Percentiles rank a stretch among this genome's conserved stretches.
These are phyloP conservation scores for Muntiacus reevesi DNA, from an alignment of 2,113 vertebrate species.

Conservation along the genomic window DNA sequence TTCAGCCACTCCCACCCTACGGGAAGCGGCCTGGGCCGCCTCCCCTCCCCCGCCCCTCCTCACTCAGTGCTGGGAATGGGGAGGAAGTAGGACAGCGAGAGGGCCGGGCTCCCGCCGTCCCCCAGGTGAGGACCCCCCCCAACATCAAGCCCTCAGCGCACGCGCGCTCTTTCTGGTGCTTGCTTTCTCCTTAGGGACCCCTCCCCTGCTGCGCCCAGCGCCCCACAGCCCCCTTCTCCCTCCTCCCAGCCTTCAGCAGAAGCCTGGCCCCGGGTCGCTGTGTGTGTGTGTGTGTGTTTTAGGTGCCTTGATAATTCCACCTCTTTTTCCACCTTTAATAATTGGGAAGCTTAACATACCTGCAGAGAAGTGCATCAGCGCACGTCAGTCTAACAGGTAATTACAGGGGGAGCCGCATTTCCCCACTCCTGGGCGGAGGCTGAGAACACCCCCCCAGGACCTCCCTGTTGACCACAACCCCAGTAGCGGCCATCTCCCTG, in stretches of 20 bases:
- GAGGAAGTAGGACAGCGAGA: neutral
- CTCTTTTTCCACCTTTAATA: neutral
- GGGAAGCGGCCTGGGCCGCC: neutral
- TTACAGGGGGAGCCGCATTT: neutral
- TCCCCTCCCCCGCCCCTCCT: neutral
- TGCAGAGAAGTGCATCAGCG: neutral
- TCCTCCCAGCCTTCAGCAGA: neutral
- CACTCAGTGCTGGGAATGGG: fast-evolving
- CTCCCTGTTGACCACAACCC: neutral
- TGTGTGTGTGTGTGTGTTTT: neutral
- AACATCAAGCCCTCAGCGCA: neutral
- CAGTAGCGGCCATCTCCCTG: neutral
- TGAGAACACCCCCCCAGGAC: neutral
- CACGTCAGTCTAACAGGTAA: neutral
- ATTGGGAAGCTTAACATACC: neutral
- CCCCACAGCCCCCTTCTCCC: neutral
- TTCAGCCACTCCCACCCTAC: slow-evolving; percentile 23
- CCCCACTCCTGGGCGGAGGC: neutral
- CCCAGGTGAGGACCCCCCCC: neutral
- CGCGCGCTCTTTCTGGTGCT: neutral
- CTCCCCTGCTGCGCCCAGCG: neutral
- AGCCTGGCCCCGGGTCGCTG: neutral
- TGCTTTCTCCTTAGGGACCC: neutral
- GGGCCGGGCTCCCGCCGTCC: neutral
- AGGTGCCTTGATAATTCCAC: neutral